Base-by-base conservation (phyloP, 92 coral and sea anemone genomes). In the Epizoanthus fatuus region DNA sequence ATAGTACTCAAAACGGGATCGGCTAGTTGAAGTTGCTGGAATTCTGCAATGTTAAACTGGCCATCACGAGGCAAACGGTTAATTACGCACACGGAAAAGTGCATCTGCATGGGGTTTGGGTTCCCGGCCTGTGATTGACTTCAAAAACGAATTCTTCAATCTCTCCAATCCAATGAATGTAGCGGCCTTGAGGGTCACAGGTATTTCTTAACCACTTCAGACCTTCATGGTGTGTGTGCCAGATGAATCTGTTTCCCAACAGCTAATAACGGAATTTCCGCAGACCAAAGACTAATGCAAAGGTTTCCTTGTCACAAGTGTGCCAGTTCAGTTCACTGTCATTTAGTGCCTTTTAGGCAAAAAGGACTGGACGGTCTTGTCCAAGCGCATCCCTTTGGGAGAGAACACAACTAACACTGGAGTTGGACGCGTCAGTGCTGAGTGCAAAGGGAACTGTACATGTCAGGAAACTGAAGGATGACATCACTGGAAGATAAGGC, bases 391-490 rank as follows among this genome's bases (percentile, higher is more conserved):
- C 81, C 14, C 91, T 29, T 56, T 80, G 86, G 29, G 81, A 90
- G 47, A 92, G 81, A 35, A 93, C 57, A 69, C 91, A 93, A 40
- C 90, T 77, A 14, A 87, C 80, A 29, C 90, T 91, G 58, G 86
- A 75, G 85, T 90, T 91, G 7, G 89, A 89, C 11, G 86, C 86
- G 81, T 86, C 91, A 7, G 86, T 89, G 88, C 90, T 80, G 60
- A 75, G 84, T 81, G 85, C 90, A 70, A 89, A 89, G 14, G 85
- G 88, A 29, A 29, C 35, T 12, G 66, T 71, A 1, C 72, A 87
- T 47, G 78, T 90, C 77, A 9, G 89, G 92, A 79, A 93, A 90
- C 77, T 84, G 89, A 75, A 82, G 93, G 38, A 90, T 35, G 17
- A 90, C 9, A 9, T 87, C 76, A 32, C 52, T 80, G 66, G 87